phyloP scores from a whole-genome alignment of 2,888 invertebrate genomes.

The Fabriciana adippe region DNA sequence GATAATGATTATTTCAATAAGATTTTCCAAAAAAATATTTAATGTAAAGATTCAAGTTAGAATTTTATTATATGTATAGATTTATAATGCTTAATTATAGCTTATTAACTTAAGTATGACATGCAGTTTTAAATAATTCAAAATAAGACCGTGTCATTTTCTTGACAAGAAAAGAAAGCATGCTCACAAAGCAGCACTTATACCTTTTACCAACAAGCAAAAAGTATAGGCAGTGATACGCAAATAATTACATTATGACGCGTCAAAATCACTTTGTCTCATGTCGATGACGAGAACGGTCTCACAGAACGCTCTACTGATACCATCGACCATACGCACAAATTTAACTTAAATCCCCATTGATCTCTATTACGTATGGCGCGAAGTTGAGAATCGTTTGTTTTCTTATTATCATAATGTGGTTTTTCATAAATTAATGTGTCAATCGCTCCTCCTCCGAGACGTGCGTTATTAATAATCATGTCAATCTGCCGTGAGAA shows the following conservation, averaged over 20 bases:
- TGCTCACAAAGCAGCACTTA: slow-evolving; percentile 19
- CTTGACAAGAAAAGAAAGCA: slow-evolving; percentile 19
- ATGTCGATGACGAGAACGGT: slow-evolving; percentile 62
- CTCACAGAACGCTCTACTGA: slow-evolving; percentile 58
- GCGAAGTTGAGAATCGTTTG: slow-evolving; percentile 45
- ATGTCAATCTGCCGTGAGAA: slow-evolving; percentile 78
- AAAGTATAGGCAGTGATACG: slow-evolving; percentile 60
- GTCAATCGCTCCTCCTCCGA: slow-evolving; percentile 74
- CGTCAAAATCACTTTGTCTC: slow-evolving; percentile 76
- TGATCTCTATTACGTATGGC: slow-evolving; percentile 26
- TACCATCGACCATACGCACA: slow-evolving; percentile 58
- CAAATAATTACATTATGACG: slow-evolving; percentile 68
- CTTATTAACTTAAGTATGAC: slow-evolving; percentile 17
- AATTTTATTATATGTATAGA: background rate
- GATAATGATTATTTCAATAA: no score
- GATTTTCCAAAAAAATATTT: no score
- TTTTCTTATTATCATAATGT: slow-evolving; percentile 30
- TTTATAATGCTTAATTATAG: slow-evolving; percentile 1
- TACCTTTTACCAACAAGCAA: slow-evolving; percentile 25
- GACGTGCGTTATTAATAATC: slow-evolving; percentile 68
- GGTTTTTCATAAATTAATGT: slow-evolving; percentile 67
- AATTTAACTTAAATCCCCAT: slow-evolving; percentile 42
- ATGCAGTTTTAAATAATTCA: slow-evolving; percentile 10
- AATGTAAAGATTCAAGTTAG: no score
- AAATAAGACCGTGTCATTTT: slow-evolving; percentile 12